phyloP scores from a whole-genome alignment of 2,888 invertebrate genomes.

The Auanema freiburgensis region DNA sequence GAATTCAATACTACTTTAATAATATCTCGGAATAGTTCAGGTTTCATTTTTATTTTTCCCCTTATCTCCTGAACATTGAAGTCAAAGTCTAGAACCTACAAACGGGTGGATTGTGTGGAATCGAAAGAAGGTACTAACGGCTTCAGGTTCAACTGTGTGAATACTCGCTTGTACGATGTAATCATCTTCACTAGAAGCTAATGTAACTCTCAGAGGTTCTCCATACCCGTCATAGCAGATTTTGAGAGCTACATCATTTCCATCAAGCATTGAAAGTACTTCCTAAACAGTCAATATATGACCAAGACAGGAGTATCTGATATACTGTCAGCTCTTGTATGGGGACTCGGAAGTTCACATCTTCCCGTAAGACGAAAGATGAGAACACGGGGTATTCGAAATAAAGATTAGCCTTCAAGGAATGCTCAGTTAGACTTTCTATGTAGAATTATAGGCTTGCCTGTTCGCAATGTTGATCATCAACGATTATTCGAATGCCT shows the following conservation, averaged over 20 bases:
- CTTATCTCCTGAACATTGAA: slow-evolving; percentile 6
- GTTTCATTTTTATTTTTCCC: slow-evolving; percentile 8
- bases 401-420: slow-evolving; percentile 25
- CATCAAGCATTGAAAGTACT: slow-evolving; percentile 30
- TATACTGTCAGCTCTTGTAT: slow-evolving; percentile 24
- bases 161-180: slow-evolving; percentile 26
- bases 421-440: too few species aligned
- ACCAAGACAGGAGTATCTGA: too few species aligned
- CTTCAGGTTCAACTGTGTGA: slow-evolving; percentile 24
- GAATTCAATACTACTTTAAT: slow-evolving; percentile 7
- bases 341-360: slow-evolving; percentile 22
- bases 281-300: slow-evolving; percentile 19
- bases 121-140: slow-evolving; percentile 7
- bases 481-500: slow-evolving; percentile 31
- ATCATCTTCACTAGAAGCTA: slow-evolving; percentile 22
- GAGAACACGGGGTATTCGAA: slow-evolving; percentile 28
- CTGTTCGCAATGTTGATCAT: slow-evolving; percentile 32
- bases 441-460: background rate
- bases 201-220: slow-evolving; percentile 23
- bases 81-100: slow-evolving; percentile 7
- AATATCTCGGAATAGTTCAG: slow-evolving; percentile 14
- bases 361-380: slow-evolving; percentile 23
- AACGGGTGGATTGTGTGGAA: slow-evolving; percentile 3
- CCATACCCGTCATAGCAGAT: slow-evolving; percentile 28
- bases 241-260: slow-evolving; percentile 21